phyloP scores from a whole-genome alignment of 2,113 vertebrate genomes.

The Pluvianellus socialis region DNA sequence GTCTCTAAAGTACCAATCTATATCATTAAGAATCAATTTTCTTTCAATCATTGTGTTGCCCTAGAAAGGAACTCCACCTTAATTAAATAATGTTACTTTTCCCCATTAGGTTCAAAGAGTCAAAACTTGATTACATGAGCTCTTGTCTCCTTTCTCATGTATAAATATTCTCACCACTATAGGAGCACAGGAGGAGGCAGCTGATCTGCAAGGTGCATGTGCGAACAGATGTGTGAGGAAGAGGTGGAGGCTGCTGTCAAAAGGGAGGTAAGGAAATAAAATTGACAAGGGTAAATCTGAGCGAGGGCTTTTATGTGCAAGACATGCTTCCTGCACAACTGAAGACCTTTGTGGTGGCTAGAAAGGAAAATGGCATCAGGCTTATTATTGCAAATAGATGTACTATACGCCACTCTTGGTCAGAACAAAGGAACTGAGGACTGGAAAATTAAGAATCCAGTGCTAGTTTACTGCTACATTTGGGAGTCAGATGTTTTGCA shows the following conservation, averaged over 20 bases:
- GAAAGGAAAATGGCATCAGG: neutral
- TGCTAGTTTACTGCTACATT: neutral
- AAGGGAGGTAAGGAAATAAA: neutral
- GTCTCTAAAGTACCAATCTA: neutral
- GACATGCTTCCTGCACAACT: neutral
- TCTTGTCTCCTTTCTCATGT: neutral
- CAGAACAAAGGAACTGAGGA: neutral
- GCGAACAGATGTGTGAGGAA: neutral
- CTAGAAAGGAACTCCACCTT: slow-evolving; percentile 13
- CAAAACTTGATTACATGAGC: slow-evolving; percentile 13
- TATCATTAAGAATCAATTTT: slow-evolving; percentile 29
- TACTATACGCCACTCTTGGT: neutral
- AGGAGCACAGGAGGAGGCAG: neutral
- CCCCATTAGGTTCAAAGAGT: neutral
- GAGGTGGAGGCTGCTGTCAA: neutral
- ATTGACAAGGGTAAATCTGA: neutral
- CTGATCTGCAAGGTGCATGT: neutral
- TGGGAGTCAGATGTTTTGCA: neutral
- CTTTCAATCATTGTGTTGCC: neutral
- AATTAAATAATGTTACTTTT: slow-evolving; percentile 36
- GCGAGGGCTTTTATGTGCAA: neutral
- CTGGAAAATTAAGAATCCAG: neutral
- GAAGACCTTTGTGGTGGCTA: neutral
- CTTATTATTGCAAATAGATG: neutral
- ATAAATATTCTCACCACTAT: neutral